Evolutionary conservation across 2,797 vertebrate genomes (phyloP), one percentile per base, ranked within the genome.

Genomic region (Xenops minutus): DNA sequence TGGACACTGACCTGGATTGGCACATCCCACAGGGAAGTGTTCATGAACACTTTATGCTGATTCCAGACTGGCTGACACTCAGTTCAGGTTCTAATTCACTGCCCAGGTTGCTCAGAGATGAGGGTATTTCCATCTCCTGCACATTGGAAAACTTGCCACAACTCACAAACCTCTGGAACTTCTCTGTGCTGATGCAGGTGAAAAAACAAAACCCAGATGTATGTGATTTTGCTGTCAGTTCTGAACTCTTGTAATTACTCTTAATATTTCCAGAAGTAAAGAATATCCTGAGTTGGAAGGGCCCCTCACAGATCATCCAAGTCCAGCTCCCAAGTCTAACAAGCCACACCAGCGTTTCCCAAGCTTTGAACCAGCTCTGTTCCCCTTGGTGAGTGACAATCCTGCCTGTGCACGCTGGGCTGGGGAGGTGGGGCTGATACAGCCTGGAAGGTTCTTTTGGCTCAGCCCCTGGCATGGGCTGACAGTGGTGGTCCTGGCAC

Each of bases 161-260:
- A 4, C 14, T 48, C 1, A 0, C 32, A 56, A 15, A 68, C 39
- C 67, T 34, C 9, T 48, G 62, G 18, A 20, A 6, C 12, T 51
- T 24, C 7, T 34, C 34, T 41, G 13, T 75, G 27, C 21, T 74
- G 61, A 32, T 46, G 39, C 2, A 26, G 21, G 24, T n/a, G 5
- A 36, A 44, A 18, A 2, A 2, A 32, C 0, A 9, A 51, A 17
- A 10, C 49, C 30, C 44, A 15, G 17, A 26, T 3, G 1, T 49
- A 9, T 49, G 46, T 59, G 29, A 18, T 71, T 29, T 13, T 71
- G 36, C 59, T 32, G 9, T 24, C n/a, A 8, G 27, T 32, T 58
- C 56, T 32, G 67, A 5, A 6, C 39, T 44, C 66, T 59, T 61
- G 14, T 41, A 34, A 66, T 66, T 68, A 34, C 32, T 52, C 26